Evolutionary conservation across 1,140 invertebrate genomes (phyloP).

Genomic region (Achroia grisella): DNA sequence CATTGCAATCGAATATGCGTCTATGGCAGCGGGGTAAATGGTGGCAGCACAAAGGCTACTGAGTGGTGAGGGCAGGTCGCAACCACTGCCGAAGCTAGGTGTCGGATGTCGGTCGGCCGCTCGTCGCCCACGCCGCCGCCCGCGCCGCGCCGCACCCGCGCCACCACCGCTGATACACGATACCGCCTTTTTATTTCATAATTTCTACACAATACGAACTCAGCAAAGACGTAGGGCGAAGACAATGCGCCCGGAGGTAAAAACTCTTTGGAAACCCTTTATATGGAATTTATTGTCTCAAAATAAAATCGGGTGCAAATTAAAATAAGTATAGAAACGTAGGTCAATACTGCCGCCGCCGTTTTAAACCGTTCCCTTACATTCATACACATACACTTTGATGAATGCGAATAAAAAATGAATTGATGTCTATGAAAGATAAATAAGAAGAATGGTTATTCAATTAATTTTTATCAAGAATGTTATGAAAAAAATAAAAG

Average conservation of each 20-base stretch:
- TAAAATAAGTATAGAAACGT: slow-evolving; percentile 55
- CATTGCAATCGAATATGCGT: slow-evolving; percentile 64
- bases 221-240: slow-evolving; percentile 66
- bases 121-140: slow-evolving; percentile 40
- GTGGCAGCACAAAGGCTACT: slow-evolving; percentile 24
- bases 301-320: slow-evolving; percentile 72
- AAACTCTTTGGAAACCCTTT: slow-evolving; percentile 65
- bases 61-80: slow-evolving; percentile 27
- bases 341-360: slow-evolving; percentile 27
- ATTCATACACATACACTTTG: slow-evolving; percentile 10
- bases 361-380: slow-evolving; percentile 19
- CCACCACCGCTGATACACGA: slow-evolving; percentile 48
- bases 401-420: no score
- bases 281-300: slow-evolving; percentile 67
- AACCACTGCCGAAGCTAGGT: slow-evolving; percentile 20
- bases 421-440: no score
- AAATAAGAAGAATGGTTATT: not conserved
- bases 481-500: no score
- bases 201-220: slow-evolving; percentile 61
- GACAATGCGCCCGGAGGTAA: slow-evolving; percentile 70
- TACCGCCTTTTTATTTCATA: slow-evolving; percentile 70
- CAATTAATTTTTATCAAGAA: not conserved
- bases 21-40: slow-evolving; percentile 37
- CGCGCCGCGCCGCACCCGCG: slow-evolving; percentile 9
- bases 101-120: slow-evolving; percentile 48